phyloP scores from a whole-genome alignment of 2,797 vertebrate genomes.

The Sphenodon punctatus region DNA sequence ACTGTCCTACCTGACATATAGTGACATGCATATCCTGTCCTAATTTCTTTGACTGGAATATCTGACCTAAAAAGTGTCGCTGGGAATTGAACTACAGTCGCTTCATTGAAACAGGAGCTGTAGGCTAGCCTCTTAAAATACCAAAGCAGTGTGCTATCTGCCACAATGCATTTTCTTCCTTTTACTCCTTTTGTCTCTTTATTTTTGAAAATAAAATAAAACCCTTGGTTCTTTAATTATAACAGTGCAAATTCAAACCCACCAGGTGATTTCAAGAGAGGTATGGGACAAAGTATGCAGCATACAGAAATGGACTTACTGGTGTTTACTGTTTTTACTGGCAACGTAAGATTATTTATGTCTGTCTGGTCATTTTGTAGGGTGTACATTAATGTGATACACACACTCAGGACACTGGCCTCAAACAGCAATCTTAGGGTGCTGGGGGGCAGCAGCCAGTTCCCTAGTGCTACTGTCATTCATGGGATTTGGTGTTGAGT shows the following conservation, averaged over 20 bases:
- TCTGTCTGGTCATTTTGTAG: no score
- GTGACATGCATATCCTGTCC: constrained; percentile 2
- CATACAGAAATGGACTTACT: no score
- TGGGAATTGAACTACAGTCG: background rate
- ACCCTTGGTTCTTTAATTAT: background rate
- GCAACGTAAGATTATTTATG: no score
- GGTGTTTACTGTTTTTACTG: no score
- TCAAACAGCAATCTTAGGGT: no score
- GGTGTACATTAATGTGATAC: no score
- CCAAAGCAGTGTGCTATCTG: background rate
- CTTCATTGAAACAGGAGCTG: background rate
- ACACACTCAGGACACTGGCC: no score
- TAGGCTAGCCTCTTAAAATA: background rate
- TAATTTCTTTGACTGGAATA: constrained; percentile 23
- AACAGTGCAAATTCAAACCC: background rate
- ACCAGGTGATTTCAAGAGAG: no score
- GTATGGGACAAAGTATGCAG: no score
- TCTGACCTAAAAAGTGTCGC: constrained; percentile 15
- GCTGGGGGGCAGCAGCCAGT: no score
- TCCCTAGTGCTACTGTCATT: no score
- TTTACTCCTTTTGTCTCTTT: background rate
- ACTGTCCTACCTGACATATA: background rate
- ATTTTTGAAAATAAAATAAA: background rate
- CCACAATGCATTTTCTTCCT: background rate
- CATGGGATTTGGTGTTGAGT: no score